Percentiles rank a stretch among this genome's conserved stretches.
phyloP scores from a whole-genome alignment of 2,113 vertebrate genomes.

The Forbesichthys papilliferus region DNA sequence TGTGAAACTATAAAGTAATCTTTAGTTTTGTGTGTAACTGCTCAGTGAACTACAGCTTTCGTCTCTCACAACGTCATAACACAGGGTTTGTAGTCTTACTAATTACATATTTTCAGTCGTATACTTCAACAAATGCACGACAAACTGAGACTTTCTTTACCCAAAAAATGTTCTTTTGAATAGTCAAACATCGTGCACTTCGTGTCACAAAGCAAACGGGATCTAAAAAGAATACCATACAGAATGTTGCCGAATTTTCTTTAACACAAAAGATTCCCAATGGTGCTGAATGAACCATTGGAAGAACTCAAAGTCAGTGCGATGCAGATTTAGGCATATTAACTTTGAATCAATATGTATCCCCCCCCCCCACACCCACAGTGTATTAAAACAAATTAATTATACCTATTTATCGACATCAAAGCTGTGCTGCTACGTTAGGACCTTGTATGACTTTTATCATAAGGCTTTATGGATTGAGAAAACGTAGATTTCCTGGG shows the following conservation, averaged over 20 bases:
- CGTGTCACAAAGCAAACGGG: too few relatives aligned
- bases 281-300: constrained; percentile 18
- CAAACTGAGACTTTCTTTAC: constrained; percentile 31
- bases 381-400: constrained; percentile 54
- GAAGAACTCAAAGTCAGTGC: constrained; percentile 57
- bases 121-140: too few relatives aligned
- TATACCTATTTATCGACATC: constrained; percentile 38
- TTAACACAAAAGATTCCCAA: constrained; percentile 29
- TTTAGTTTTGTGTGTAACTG: too few relatives aligned
- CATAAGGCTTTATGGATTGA: constrained; percentile 25
- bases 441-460: constrained; percentile 38
- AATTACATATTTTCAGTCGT: too few relatives aligned
- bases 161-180: too few relatives aligned
- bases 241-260: neutral
- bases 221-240: too few relatives aligned
- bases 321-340: constrained; percentile 51
- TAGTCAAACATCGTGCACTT: too few relatives aligned
- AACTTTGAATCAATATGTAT: constrained; percentile 52
- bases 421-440: constrained; percentile 32
- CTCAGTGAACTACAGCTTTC: too few relatives aligned
- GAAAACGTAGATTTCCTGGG: constrained; percentile 34
- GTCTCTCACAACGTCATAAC: too few relatives aligned
- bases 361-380: neutral
- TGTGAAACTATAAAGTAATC: too few relatives aligned
- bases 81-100: too few relatives aligned